Percentiles rank a stretch among this genome's conserved stretches.
These are phyloP conservation scores for Osmerus eperlanus DNA, from an alignment of 2,113 vertebrate genomes.

Conservation along the genomic window DNA sequence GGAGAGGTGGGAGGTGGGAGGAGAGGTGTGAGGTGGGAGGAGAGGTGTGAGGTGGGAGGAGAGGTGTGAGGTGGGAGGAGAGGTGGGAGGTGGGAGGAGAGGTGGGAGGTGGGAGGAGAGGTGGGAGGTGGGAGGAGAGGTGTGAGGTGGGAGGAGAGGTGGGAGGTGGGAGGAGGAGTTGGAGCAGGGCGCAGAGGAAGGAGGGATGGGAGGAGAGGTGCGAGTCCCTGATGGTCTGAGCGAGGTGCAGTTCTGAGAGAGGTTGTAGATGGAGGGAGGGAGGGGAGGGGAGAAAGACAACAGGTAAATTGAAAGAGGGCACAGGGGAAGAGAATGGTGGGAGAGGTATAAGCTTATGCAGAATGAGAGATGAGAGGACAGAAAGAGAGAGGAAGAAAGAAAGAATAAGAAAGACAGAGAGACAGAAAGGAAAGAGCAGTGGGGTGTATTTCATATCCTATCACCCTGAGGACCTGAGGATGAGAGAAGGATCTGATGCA, in stretches of 20 bases:
- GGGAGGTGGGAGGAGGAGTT: neutral
- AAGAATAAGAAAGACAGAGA: neutral
- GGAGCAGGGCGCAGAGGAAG: neutral
- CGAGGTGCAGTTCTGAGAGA: neutral
- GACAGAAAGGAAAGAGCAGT: neutral
- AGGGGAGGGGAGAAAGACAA: neutral
- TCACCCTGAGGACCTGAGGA: constrained; percentile 3
- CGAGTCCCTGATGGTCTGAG: no score
- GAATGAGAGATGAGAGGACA: no score
- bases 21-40: no score
- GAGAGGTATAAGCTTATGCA: neutral
- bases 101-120: no score
- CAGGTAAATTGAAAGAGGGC: constrained; percentile 6
- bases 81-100: no score
- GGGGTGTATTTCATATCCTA: neutral
- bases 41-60: no score
- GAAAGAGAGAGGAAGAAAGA: neutral
- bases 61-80: no score
- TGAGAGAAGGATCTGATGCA: constrained; percentile 4
- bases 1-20: no score
- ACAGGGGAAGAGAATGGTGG: neutral
- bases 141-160: no score
- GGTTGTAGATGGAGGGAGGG: constrained; percentile 1
- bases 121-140: no score
- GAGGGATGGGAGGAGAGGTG: neutral